These are phyloP conservation scores for Campylomormyrus tamandua DNA, from an alignment of 2,113 vertebrate genomes.

Conservation along the genomic window DNA sequence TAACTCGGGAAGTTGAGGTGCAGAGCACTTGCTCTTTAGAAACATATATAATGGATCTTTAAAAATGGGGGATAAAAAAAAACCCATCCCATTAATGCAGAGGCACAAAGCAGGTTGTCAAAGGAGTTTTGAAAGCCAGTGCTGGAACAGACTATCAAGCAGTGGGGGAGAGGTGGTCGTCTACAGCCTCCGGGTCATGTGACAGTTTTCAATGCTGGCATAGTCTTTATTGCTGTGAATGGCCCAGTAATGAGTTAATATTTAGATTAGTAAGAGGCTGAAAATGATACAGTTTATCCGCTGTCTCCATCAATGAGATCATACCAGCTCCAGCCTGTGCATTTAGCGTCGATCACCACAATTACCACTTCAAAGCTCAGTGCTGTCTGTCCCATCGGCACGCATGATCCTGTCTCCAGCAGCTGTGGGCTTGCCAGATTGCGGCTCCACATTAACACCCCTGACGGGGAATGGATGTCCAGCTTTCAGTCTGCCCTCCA, in stretches of 20 bases:
- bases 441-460: not conserved
- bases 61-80: not conserved
- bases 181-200: not conserved
- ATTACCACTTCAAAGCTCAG: not conserved
- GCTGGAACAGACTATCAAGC: not conserved
- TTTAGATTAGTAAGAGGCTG: slow-evolving; percentile 1
- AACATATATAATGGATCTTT: slow-evolving; percentile 6
- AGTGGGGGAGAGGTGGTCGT: not conserved
- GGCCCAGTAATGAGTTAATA: not conserved
- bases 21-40: slow-evolving; percentile 4
- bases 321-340: not conserved
- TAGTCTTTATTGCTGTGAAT: not conserved
- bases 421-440: not conserved
- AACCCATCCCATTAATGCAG: not conserved
- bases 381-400: not conserved
- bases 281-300: not conserved
- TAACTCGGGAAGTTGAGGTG: not conserved
- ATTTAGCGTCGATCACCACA: not conserved
- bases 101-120: not conserved
- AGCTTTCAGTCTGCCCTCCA: not conserved
- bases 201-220: not conserved
- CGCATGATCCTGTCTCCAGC: not conserved
- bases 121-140: not conserved
- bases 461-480: not conserved
- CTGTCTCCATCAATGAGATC: not conserved